phyloP scores from a whole-genome alignment of 2,888 invertebrate species.

The Labia minor region DNA sequence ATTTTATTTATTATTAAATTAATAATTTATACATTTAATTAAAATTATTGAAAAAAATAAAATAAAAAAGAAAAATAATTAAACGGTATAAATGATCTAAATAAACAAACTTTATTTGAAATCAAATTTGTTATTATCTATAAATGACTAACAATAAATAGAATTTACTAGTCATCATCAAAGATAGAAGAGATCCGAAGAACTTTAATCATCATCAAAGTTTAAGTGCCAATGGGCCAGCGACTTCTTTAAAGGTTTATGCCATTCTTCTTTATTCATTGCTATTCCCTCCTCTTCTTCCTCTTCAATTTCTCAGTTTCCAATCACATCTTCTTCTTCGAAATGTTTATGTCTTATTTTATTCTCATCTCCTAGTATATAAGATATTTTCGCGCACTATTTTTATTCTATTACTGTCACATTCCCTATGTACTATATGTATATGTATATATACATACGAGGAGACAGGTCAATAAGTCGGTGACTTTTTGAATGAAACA shows the following conservation, averaged over 20 bases:
- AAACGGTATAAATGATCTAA: no score
- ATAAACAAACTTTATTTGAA: no score
- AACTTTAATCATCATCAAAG: slow-evolving; percentile 13
- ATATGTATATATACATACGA: no score
- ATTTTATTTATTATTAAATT: no score
- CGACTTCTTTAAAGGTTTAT: not conserved
- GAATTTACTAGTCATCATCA: not conserved
- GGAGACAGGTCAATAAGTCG: no score
- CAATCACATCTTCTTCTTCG: not conserved
- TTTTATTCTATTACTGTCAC: not conserved
- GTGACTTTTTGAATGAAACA: no score
- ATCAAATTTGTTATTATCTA: not conserved
- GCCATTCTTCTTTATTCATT: slow-evolving; percentile 13
- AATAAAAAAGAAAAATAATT: no score
- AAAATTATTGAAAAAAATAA: no score
- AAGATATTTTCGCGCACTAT: not conserved
- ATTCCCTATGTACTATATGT: no score
- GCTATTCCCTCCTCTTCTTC: not conserved
- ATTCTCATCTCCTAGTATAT: not conserved
- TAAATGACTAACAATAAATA: not conserved
- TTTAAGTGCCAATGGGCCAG: not conserved
- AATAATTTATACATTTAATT: no score
- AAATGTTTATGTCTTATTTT: not conserved
- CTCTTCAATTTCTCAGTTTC: slow-evolving; percentile 1
- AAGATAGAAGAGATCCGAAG: not conserved